Evolutionary conservation across 2,113 vertebrate genomes (phyloP).

Genomic region (Oreocharis arfaki): DNA sequence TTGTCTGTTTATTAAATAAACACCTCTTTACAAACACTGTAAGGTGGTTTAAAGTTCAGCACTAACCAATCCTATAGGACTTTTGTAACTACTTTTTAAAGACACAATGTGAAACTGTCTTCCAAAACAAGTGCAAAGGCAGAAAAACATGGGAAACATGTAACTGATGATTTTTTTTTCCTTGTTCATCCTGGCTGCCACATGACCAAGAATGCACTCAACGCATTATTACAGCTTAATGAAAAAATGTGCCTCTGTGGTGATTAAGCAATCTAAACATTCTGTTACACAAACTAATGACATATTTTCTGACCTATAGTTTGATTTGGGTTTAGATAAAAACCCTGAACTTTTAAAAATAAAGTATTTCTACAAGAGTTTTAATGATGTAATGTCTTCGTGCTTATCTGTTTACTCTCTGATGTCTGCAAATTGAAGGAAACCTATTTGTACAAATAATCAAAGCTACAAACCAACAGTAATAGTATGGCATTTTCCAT

Average conservation of each 20-base stretch:
- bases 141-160: background rate
- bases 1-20: background rate
- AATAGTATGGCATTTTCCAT: background rate
- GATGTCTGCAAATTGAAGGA: background rate
- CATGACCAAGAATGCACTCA: background rate
- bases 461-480: background rate
- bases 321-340: background rate
- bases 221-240: background rate
- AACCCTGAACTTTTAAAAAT: background rate
- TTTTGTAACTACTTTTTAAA: background rate
- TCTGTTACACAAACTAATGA: background rate
- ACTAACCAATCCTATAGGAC: background rate
- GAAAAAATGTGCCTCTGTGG: background rate
- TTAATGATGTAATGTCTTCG: background rate
- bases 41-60: background rate
- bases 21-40: background rate
- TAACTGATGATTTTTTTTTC: background rate
- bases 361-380: background rate
- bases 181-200: background rate
- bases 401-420: background rate
- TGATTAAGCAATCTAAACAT: background rate
- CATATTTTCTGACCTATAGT: background rate
- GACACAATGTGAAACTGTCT: background rate
- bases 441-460: background rate
- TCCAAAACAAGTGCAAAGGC: background rate